These are phyloP conservation scores for Himalopsyche phryganea DNA, from an alignment of 1,140 invertebrate species.

Conservation along the genomic window DNA sequence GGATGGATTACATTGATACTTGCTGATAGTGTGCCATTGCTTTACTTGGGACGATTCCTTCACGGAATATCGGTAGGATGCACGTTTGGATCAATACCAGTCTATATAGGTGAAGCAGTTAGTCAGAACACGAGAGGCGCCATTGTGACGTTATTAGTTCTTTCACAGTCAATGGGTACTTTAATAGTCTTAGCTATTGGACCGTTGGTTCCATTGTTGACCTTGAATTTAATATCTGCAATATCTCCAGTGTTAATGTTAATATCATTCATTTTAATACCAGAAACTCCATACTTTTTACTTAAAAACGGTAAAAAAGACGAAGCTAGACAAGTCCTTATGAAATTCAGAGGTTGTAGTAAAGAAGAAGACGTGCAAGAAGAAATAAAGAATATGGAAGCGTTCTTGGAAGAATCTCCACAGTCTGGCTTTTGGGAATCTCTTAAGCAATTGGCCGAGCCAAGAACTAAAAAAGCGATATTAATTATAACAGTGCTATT, in stretches of 20 bases:
- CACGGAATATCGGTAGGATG: conserved; percentile 18
- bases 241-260: conserved; percentile 22
- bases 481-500: conserved; percentile 27
- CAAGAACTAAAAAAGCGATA: conserved; percentile 25
- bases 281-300: conserved; percentile 32
- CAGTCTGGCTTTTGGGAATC: conserved; percentile 20
- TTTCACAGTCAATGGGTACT: conserved; percentile 58
- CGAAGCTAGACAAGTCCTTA: conserved; percentile 17
- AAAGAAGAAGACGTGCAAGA: conserved; percentile 21
- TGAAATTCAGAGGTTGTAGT: conserved; percentile 29
- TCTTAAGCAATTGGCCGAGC: conserved; percentile 19
- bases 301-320: conserved; percentile 22
- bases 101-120: conserved; percentile 60
- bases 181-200: conserved; percentile 48
- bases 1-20: conserved; percentile 28
- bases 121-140: conserved; percentile 57
- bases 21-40: conserved; percentile 12
- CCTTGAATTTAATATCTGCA: conserved; percentile 23
- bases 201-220: conserved; percentile 38
- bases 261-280: conserved; percentile 25
- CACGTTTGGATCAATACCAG: conserved; percentile 23
- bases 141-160: conserved; percentile 58
- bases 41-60: conserved; percentile 29
- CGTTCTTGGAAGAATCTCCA: conserved; percentile 20
- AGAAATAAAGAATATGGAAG: conserved; percentile 25